A percentile compares a stretch with the other conserved stretches of the same genome.
These are phyloP conservation scores for Eupristina koningsbergeri DNA, from an alignment of 1,140 invertebrate species.

Conservation along the genomic window DNA sequence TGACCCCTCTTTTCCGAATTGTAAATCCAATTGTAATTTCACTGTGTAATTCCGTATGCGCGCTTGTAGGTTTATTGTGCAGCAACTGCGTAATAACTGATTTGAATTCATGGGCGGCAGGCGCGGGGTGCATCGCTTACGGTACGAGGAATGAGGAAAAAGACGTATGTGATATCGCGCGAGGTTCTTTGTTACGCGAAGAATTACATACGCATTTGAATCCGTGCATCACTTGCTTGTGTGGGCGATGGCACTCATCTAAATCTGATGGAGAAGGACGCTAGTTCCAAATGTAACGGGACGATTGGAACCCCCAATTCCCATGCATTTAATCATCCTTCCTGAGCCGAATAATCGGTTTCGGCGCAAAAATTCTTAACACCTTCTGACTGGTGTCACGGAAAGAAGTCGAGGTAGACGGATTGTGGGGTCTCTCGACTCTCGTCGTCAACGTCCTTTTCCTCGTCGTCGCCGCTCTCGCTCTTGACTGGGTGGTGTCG, in stretches of 20 bases:
- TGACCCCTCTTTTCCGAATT: no score
- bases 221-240: background rate
- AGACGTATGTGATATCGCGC: no score
- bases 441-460: no score
- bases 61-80: background rate
- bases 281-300: background rate
- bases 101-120: background rate
- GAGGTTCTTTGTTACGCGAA: background rate
- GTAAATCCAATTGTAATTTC: background rate
- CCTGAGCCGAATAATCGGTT: background rate
- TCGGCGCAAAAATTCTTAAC: background rate
- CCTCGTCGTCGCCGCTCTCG: constrained; percentile 45
- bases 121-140: no score
- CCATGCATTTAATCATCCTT: background rate
- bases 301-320: background rate
- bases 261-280: no score
- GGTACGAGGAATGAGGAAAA: no score
- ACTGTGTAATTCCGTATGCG: background rate
- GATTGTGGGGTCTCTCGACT: no score
- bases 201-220: background rate
- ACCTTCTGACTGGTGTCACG: background rate
- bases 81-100: background rate
- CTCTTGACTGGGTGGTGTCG: constrained; percentile 43
- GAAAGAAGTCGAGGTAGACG: constrained; percentile 49
- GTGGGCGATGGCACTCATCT: no score